Base-by-base conservation (phyloP, 1,140 invertebrate genomes). In the Drosophila leontia region DNA sequence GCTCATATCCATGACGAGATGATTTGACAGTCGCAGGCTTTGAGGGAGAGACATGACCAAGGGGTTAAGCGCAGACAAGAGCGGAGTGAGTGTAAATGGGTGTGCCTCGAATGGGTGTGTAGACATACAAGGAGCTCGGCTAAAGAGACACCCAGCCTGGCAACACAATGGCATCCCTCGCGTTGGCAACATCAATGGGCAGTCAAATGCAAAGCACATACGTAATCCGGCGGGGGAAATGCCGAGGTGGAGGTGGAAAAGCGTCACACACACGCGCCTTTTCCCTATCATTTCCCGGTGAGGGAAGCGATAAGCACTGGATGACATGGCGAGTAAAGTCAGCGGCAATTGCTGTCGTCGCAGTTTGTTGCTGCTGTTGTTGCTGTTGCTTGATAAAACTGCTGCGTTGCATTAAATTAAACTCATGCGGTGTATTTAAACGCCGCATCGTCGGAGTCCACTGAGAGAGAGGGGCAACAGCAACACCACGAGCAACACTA, bases 381-480 rank as follows among this genome's bases (percentile, higher is more conserved):
- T 53, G 50, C 29, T 88, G 80, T 56, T 76, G 76, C 70, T 78
- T 88, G 78, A 81, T 88, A 79, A 88, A 90, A 79, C 78, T 90
- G 85, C 85, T 85, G 85, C 81, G 82, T 90, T 90, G 85, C 85
- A 90, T 85, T 90, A 90, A 90, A 82, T 90, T 91, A 85, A 90
- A 74, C 78, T 85, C 82, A 90, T 90, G 85, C 71, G 85, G 81
- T 90, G 68, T 85, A 85, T 90, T 90, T 90, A 88, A 80, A 74
- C 48, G 77, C 76, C 76, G 59, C 76, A 70, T 71, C 45, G 57
- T 61, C 76, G 67, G 34, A 72, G 44, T 59, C 67, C 59, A 35
- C 51, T 47, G 13, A 44, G 45, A 17, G 71, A 59, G 61, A 56
- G 39, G 32, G 34, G 41, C 15, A 65, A n/a, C 47, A 50, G 47